Conservation (phyloP, 2,888 invertebrate species). For the Amblyjoppa fuscipennis region DNA sequence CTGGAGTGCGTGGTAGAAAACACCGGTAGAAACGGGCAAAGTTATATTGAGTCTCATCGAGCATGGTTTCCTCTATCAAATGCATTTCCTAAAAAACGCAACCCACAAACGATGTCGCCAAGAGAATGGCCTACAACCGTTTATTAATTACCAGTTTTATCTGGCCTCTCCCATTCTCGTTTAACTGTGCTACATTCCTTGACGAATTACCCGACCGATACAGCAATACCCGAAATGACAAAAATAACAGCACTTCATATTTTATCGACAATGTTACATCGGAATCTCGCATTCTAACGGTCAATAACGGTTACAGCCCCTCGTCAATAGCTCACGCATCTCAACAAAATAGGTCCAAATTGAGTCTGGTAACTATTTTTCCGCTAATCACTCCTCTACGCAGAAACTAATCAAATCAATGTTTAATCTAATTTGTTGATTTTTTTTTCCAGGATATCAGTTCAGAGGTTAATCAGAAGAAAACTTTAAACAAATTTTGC, state of each 20-base stretch:
- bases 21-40: constrained; percentile 30
- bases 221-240: constrained; percentile 3
- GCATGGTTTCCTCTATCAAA: constrained; percentile 35
- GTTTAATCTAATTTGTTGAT: neutral
- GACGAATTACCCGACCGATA: constrained; percentile 15
- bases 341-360: constrained; percentile 39
- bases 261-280: constrained; percentile 45
- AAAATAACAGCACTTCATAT: constrained; percentile 35
- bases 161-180: neutral
- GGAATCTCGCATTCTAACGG: constrained; percentile 36
- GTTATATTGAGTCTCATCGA: constrained; percentile 34
- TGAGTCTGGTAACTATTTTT: constrained; percentile 19
- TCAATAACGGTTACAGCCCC: neutral
- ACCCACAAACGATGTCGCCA: constrained; percentile 18
- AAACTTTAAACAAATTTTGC: neutral
- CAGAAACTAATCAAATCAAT: neutral
- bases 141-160: neutral
- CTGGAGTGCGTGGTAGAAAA: constrained; percentile 8
- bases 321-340: constrained; percentile 39
- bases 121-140: neutral
- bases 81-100: constrained; percentile 13
- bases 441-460: neutral
- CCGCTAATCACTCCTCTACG: neutral
- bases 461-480: neutral
- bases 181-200: constrained; percentile 18